These are phyloP conservation scores for Dynastes maya DNA, from an alignment of 2,888 invertebrate genomes.

Conservation along the genomic window DNA sequence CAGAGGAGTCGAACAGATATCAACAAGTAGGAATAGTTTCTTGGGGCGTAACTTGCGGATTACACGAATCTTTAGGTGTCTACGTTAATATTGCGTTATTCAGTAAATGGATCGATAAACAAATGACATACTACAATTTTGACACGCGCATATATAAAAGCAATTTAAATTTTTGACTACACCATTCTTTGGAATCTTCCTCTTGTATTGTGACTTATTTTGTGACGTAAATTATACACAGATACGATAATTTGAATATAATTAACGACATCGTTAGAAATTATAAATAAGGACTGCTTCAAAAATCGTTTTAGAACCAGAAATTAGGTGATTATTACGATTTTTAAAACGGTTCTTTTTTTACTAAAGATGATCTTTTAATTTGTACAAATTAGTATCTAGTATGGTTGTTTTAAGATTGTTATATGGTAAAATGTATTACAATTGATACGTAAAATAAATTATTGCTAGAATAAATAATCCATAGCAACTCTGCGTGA, in stretches of 20 bases:
- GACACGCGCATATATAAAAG: conserved; percentile 41
- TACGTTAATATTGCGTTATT: conserved; percentile 81
- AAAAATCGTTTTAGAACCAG: not conserved
- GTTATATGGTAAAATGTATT: too few species aligned
- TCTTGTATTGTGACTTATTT: too few species aligned
- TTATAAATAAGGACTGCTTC: not conserved
- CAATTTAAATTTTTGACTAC: not conserved
- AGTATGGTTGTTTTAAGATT: too few species aligned
- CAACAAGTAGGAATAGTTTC: conserved; percentile 82
- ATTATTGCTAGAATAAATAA: too few species aligned
- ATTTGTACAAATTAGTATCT: too few species aligned
- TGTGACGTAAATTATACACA: not conserved
- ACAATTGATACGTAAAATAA: too few species aligned
- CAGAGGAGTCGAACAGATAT: conserved; percentile 70
- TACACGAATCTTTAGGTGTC: conserved; percentile 79
- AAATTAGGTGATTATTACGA: not conserved
- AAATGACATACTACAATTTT: conserved; percentile 53
- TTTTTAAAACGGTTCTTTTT: not conserved
- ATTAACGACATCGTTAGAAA: conserved; percentile 3
- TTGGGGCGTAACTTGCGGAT: conserved; percentile 88
- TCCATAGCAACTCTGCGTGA: too few species aligned
- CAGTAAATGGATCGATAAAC: conserved; percentile 77
- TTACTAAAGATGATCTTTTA: not conserved
- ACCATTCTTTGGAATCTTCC: not conserved
- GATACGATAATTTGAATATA: not conserved